Conservation (phyloP, 2,797 vertebrate genomes). For the Morelia viridis region DNA sequence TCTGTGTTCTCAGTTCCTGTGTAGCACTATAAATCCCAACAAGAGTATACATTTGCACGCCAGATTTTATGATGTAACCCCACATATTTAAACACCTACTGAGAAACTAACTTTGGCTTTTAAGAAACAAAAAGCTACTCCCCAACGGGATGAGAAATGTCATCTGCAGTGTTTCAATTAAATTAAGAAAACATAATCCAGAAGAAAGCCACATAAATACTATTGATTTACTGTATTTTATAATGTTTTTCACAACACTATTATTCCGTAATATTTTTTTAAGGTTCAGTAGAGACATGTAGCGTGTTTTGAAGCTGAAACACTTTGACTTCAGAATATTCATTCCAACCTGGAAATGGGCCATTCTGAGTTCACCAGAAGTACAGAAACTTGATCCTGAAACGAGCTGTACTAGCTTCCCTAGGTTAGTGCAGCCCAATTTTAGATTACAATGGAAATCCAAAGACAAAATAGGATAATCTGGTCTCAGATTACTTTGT, state of each 20-base stretch:
- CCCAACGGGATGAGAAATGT: not conserved
- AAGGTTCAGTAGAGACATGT: not conserved
- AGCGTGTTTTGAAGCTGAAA: not conserved
- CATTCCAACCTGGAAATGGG: not conserved
- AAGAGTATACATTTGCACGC: not conserved
- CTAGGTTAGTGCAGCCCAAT: not conserved
- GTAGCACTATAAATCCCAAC: not conserved
- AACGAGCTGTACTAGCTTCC: not conserved
- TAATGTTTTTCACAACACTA: not conserved
- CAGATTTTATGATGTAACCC: not conserved
- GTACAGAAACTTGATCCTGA: not conserved
- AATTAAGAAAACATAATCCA: not conserved
- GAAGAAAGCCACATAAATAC: not conserved
- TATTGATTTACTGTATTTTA: not conserved
- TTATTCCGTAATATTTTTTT: slow-evolving; percentile 6
- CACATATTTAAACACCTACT: not conserved
- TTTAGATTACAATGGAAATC: not conserved
- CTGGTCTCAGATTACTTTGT: not conserved
- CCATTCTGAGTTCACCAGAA: not conserved
- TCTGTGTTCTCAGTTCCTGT: not conserved
- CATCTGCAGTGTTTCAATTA: not conserved
- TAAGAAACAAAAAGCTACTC: not conserved
- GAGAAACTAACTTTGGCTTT: not conserved
- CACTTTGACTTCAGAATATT: not conserved
- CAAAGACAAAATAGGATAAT: not conserved